Evolutionary conservation across 2,888 invertebrate species (phyloP).

Genomic region (Eupithecia subumbrata): DNA sequence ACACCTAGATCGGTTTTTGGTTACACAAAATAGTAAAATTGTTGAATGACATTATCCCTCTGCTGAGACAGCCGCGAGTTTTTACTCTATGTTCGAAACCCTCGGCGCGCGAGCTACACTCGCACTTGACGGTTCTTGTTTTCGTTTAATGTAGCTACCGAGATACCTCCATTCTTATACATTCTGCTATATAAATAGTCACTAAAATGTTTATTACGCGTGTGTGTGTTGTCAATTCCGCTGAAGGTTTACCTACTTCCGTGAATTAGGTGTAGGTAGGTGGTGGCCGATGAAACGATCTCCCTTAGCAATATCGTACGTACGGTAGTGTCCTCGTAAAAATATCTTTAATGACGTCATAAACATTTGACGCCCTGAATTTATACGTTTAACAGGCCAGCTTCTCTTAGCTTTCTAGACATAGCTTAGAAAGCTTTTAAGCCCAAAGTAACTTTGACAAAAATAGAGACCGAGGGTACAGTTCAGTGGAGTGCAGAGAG

Average conservation of each 20-base stretch:
- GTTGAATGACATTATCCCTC: too few relatives aligned
- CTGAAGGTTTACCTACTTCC: constrained; percentile 69
- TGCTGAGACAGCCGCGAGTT: too few relatives aligned
- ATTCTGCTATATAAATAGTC: constrained; percentile 42
- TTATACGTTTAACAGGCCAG: neutral
- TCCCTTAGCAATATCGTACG: constrained; percentile 73
- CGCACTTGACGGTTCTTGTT: too few relatives aligned
- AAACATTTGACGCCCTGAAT: constrained; percentile 70
- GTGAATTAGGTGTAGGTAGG: constrained; percentile 54
- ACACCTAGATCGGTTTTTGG: too few relatives aligned
- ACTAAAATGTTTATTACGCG: constrained; percentile 69
- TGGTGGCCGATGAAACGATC: constrained; percentile 69
- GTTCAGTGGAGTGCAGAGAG: neutral
- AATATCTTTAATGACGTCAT: constrained; percentile 82
- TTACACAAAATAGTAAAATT: too few relatives aligned
- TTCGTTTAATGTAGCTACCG: neutral
- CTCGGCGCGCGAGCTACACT: too few relatives aligned
- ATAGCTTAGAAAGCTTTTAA: neutral
- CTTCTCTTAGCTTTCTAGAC: neutral
- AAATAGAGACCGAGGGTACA: neutral
- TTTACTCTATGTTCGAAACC: too few relatives aligned
- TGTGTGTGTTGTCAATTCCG: constrained; percentile 71
- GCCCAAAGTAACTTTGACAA: neutral
- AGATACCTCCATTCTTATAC: neutral
- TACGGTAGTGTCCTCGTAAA: constrained; percentile 78